Conservation (phyloP, 2,113 vertebrate species). For the Oceanodroma tethys region DNA sequence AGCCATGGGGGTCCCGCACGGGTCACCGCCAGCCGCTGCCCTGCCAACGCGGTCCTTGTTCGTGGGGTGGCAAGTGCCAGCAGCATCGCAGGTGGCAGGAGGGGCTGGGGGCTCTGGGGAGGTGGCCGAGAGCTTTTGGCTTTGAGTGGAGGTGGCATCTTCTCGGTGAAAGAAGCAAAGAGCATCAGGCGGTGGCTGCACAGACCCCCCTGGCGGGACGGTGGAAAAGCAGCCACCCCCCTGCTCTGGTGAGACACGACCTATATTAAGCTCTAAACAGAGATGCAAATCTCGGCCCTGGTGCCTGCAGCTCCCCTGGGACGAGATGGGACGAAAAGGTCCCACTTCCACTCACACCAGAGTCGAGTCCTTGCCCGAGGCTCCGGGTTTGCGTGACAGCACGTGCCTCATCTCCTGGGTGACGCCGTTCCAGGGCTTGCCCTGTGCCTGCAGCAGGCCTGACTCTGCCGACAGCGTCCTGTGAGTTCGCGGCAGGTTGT, state of each 20-base stretch:
- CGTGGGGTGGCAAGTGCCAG: neutral
- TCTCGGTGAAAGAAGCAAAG: too few species aligned
- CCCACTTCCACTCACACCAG: conserved; percentile 75
- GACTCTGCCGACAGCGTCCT: conserved; percentile 75
- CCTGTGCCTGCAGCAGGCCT: conserved; percentile 69
- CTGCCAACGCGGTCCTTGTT: neutral
- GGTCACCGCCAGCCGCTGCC: neutral
- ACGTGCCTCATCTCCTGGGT: conserved; percentile 82
- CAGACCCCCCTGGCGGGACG: neutral
- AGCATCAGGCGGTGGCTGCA: too few species aligned
- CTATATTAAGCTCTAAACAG: neutral
- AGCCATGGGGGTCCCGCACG: accelerated
- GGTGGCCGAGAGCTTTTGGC: neutral
- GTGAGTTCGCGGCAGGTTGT: conserved; percentile 53
- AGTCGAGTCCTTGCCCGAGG: conserved; percentile 83
- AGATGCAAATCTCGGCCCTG: neutral
- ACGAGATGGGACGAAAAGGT: accelerated
- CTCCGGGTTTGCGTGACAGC: conserved; percentile 70
- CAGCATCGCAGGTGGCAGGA: neutral
- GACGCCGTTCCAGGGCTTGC: conserved; percentile 80
- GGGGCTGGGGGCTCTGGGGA: neutral
- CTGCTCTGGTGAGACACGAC: neutral
- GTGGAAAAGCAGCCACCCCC: neutral
- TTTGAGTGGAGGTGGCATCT: neutral
- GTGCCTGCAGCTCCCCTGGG: neutral